Evolutionary conservation across 2,113 vertebrate genomes (phyloP).

Genomic region (Geococcyx californianus): DNA sequence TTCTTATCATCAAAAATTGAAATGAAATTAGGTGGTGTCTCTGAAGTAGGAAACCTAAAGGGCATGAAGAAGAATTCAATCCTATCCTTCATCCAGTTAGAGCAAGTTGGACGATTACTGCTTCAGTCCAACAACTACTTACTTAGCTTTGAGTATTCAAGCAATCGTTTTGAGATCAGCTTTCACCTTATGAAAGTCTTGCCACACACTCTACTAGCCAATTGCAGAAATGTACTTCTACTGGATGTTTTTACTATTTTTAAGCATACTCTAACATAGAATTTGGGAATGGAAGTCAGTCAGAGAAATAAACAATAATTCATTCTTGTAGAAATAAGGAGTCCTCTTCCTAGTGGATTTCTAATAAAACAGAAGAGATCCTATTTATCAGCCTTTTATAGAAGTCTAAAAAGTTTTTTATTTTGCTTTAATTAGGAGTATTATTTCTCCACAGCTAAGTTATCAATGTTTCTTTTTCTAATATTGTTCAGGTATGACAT

Average conservation of each 20-base stretch:
- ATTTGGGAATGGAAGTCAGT: background rate
- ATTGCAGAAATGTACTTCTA: background rate
- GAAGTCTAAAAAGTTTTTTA: background rate
- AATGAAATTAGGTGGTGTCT: background rate
- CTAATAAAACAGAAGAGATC: background rate
- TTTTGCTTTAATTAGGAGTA: background rate
- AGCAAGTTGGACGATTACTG: background rate
- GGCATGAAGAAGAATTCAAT: background rate
- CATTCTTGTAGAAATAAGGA: background rate
- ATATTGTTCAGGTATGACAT: background rate
- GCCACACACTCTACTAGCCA: background rate
- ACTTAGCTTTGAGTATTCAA: background rate
- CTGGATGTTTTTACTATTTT: background rate
- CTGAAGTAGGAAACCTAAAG: background rate
- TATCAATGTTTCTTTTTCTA: background rate
- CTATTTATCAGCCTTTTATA: background rate
- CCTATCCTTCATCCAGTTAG: background rate
- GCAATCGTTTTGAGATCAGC: background rate
- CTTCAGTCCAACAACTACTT: background rate
- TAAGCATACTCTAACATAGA: background rate
- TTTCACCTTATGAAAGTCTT: background rate
- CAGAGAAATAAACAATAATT: background rate
- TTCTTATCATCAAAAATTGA: background rate
- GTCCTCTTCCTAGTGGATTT: background rate
- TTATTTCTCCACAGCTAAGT: background rate